Evolutionary conservation across 2,113 vertebrate genomes (phyloP), one percentile per base, ranked within the genome.

Genomic region (Zosterops borbonicus): DNA sequence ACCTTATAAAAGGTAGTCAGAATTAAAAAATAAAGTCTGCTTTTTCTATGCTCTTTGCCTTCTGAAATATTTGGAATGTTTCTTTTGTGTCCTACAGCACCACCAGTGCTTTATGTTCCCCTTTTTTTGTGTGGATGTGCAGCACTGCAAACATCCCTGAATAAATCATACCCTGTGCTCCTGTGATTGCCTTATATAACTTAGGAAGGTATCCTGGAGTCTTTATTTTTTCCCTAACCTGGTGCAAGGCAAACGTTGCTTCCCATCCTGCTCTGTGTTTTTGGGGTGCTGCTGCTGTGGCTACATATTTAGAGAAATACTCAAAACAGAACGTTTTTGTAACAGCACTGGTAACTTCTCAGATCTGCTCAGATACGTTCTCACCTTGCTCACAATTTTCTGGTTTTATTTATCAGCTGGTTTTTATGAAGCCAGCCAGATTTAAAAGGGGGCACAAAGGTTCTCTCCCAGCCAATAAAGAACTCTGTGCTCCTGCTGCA

Each of bases 211-310:
- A 21, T 5, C 55, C 77, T 76, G 35, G 7, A 63, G 33, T 25
- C 17, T 50, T 24, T 5, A 1, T 33, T 46, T 58, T 31, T 4
- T 3, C 3, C 42, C 35, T 24, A 8, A 24, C 47, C 11, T n/a
- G 52, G 35, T 37, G 9, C n/a, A 35, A 52, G 23, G 12, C 46
- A 55, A 64, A 46, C 0, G 0, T 28, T 67, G 52, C 28, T 62
- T 70, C 52, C 27, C 42, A 55, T 31, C 13, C 70, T 60, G 52
- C 64, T 78, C 46, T 21, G 16, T 25, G 16, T 4, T 29, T 83
- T 28, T 53, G 24, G 46, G 42, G 35, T 49, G 47, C 68, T 83
- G 67, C 65, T 63, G 65, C 13, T 62, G 62, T 33, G 33, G 12
- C 41, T 74, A 11, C 12, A 1, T 6, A 23, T 42, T 78, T 33